phyloP scores from a whole-genome alignment of 2,797 vertebrate genomes.

The Synaphobranchus kaupii region DNA sequence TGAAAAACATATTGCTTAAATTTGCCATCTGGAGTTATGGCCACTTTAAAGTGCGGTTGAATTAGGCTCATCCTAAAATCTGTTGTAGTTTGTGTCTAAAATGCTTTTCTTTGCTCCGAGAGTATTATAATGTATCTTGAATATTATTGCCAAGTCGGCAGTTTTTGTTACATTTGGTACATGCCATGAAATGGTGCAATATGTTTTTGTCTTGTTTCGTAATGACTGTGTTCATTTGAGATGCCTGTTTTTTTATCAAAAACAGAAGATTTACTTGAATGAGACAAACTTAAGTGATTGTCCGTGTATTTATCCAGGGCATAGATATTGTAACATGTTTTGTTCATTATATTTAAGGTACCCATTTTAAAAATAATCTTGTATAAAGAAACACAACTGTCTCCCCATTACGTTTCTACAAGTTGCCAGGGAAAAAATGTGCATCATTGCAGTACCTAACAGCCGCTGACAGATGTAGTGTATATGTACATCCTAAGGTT shows the following conservation, averaged over 20 bases:
- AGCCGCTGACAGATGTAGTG: neutral
- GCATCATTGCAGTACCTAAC: neutral
- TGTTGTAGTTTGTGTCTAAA: constrained; percentile 22
- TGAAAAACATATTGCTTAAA: neutral
- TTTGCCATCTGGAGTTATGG: neutral
- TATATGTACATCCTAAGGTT: too few species aligned
- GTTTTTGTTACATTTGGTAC: constrained; percentile 51
- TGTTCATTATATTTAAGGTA: neutral
- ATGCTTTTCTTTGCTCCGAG: constrained; percentile 46
- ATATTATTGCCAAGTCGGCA: constrained; percentile 54
- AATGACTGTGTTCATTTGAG: constrained; percentile 39
- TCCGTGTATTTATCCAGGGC: constrained; percentile 56
- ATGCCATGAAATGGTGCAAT: constrained; percentile 70
- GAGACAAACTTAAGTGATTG: constrained; percentile 58
- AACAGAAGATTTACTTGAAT: constrained; percentile 67
- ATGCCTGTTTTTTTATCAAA: constrained; percentile 46
- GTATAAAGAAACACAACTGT: neutral
- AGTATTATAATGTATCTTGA: constrained; percentile 57
- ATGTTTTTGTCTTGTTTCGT: constrained; percentile 46
- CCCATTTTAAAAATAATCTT: neutral
- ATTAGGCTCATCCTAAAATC: neutral
- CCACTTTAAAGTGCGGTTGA: neutral
- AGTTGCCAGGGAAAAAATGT: neutral
- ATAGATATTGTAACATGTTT: constrained; percentile 11
- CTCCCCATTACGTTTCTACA: neutral